Conservation (phyloP, 2,888 invertebrate species). For the Zaprionus bogoriensis region DNA sequence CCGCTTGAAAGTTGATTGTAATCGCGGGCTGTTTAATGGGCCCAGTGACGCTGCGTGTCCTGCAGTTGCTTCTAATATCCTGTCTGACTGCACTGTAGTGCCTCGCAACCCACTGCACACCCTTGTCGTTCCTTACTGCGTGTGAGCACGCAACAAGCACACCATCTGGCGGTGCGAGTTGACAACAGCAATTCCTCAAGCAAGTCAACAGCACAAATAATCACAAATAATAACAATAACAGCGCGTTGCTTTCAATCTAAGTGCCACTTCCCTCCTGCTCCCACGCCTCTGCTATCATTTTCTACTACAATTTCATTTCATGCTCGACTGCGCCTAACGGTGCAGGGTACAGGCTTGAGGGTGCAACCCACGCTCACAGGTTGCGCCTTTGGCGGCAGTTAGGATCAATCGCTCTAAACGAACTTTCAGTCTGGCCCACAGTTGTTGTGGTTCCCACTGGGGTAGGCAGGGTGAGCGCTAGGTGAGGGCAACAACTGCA, state of each 20-base stretch:
- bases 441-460: background rate
- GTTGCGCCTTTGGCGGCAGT: constrained; percentile 53
- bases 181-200: constrained; percentile 28
- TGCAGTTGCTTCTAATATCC: constrained; percentile 57
- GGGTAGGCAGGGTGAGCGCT: background rate
- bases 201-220: constrained; percentile 34
- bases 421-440: constrained; percentile 3
- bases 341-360: background rate
- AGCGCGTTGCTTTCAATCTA: too few species aligned
- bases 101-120: background rate
- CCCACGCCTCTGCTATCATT: constrained; percentile 21
- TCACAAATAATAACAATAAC: constrained; percentile 36
- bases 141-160: constrained; percentile 42
- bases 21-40: constrained; percentile 45
- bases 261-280: constrained; percentile 5
- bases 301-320: constrained; percentile 49
- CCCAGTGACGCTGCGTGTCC: constrained; percentile 23
- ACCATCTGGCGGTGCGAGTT: constrained; percentile 50
- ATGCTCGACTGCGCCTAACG: constrained; percentile 52
- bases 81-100: constrained; percentile 47
- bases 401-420: constrained; percentile 42
- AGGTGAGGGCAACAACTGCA: constrained; percentile 54
- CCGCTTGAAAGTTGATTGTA: constrained; percentile 40
- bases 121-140: constrained; percentile 26
- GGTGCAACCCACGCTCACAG: constrained; percentile 19